Base-by-base conservation (phyloP, 2,113 vertebrate genomes). In the Petrocephalus microphthalmus region DNA sequence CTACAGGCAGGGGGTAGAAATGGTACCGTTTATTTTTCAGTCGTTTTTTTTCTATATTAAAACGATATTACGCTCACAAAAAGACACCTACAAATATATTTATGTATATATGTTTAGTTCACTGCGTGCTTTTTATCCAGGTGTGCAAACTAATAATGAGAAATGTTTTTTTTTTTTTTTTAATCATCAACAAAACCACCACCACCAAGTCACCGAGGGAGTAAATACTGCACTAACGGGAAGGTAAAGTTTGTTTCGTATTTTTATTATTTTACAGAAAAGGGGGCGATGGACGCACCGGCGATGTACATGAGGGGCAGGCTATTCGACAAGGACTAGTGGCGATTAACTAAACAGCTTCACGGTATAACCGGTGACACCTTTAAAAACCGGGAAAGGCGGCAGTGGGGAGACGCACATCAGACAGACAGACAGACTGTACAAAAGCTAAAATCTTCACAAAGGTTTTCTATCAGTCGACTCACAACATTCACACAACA, bases 401-500 rank as follows among this genome's bases (percentile, higher is more conserved):
- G 90, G 91, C 92, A 90, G 90, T 92, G 92, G 91, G 93, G 89
- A 92, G 91, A 94, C 90, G 92, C 90, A 88, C 92, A 90, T 93
- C 93, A 95, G 92, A 94, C 93, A 95, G 92, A 94, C 93, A 95
- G 92, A 94, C 93, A 95, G 93, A 93, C 15, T 20, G 22, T 91
- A 94, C 71, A 92, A 90, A 90, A 89, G 89, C 45, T 57, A 88
- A 93, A 92, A 91, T 87, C 92, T 91, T 89, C 91, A 93, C 93
- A 93, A 92, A 89, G 88, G 25, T 88, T n/a, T n/a, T n/a, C n/a
- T 90, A 87, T 83, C 90, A 67, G 78, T 37, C 19, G 37, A 81
- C 19, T 49, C 49, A 90, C 89, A 47, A 42, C 2, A 88, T 53
- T 89, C 91, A 90, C 86, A 88, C 90, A 51, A 11, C 81, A 90